These are phyloP conservation scores for Lepisosteus osseus DNA, from an alignment of 2,113 vertebrate species.

Conservation along the genomic window DNA sequence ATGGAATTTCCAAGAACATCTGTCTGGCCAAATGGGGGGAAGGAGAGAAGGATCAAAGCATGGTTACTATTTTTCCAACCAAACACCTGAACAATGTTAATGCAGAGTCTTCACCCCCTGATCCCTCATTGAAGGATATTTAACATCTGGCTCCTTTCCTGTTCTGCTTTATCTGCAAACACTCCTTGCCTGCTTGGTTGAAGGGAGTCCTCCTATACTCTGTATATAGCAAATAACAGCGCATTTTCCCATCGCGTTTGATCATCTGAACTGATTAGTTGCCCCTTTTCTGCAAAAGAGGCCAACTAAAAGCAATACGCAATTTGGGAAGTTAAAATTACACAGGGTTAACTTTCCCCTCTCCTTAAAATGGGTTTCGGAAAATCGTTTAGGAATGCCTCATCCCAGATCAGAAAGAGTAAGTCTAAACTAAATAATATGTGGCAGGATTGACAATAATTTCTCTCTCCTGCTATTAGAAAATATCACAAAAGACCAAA, in stretches of 20 bases:
- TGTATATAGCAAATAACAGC: not conserved
- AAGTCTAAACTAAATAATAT: too few relatives aligned
- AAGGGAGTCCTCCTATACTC: not conserved
- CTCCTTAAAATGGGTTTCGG: too few relatives aligned
- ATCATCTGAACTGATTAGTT: not conserved
- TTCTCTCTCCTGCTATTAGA: too few relatives aligned
- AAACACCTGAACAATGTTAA: conserved; percentile 21
- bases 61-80: not conserved
- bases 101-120: conserved; percentile 1
- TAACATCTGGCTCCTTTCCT: conserved; percentile 9
- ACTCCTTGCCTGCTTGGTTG: not conserved
- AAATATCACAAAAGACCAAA: too few relatives aligned
- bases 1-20: conserved; percentile 11
- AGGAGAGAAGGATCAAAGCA: not conserved
- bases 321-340: too few relatives aligned
- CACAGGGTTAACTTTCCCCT: too few relatives aligned
- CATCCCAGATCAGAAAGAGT: too few relatives aligned
- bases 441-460: too few relatives aligned
- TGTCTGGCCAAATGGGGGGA: not conserved
- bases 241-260: not conserved
- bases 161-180: not conserved
- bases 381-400: too few relatives aligned
- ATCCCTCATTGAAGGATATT: conserved; percentile 10
- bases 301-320: not conserved
- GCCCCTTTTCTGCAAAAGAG: not conserved